Base-by-base conservation (phyloP, 2,797 vertebrate species). In the Thamnophis elegans region DNA sequence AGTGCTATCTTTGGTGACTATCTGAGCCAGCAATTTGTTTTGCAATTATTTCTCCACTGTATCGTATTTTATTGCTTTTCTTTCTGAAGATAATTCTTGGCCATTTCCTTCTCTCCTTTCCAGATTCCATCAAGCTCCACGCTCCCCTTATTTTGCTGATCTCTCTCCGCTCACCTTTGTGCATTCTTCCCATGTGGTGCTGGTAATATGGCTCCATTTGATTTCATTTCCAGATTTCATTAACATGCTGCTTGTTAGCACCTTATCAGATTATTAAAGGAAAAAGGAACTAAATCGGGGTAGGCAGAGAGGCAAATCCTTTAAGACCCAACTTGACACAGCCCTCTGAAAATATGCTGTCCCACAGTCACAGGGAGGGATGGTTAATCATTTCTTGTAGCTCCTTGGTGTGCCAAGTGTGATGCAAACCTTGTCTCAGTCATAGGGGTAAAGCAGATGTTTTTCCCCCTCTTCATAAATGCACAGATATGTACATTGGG, bases 211-310 rank as follows among this genome's bases (percentile, higher is more conserved):
- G 85, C 51, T 73, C 56, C 85, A 78, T 78, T 87, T 91, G 68
- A 93, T 91, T 88, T 65, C 32, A 89, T 87, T 90, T 73, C 89
- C 28, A 92, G 88, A 92, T 92, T 94, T 91, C 55, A 89, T 91
- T 90, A 93, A 42, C 78, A 7, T 51, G 68, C 28, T 89, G 59
- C 88, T 82, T 58, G 51, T 89, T 62, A 58, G 36, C 53, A 42
- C 47, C n/a, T 68, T 88, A 92, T 90, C 73, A 89, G 89, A 88
- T 92, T 90, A 92, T 85, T 88, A 89, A 88, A 68, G 54, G 59
- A 60, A 36, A n/a, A n/a, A n/a, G n/a, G n/a, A n/a, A n/a, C 28
- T 90, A 88, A 93, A 86, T 90, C 90, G 60, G 65, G 36, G 47
- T 73, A 82, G 91, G 32, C 88, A 62, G 20, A 90, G 28, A 87